These are phyloP conservation scores for Notocelia uddmanniana DNA, from an alignment of 2,888 invertebrate genomes.

Conservation along the genomic window DNA sequence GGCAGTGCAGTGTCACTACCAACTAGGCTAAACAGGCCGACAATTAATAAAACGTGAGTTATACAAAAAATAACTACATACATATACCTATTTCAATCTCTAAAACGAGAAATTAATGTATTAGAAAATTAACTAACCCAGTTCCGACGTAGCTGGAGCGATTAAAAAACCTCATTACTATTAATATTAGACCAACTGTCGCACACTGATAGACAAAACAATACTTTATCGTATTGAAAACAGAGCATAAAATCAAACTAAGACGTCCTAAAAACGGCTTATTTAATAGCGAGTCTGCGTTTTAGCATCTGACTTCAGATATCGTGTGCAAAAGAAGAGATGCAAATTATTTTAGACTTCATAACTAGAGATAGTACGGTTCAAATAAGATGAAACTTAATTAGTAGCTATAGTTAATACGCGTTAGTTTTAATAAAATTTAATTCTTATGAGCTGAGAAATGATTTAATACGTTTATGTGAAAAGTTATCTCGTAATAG, in stretches of 20 bases:
- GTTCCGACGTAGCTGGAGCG: not conserved
- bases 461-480: not conserved
- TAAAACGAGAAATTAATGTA: conserved; percentile 20
- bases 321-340: not conserved
- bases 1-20: too few species aligned
- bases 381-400: not conserved
- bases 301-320: not conserved
- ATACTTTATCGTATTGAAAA: not conserved
- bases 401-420: too few species aligned
- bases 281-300: not conserved
- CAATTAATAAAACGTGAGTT: not conserved
- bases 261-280: not conserved
- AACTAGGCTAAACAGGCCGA: too few species aligned
- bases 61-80: not conserved
- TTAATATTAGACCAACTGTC: not conserved
- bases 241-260: not conserved
- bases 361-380: not conserved
- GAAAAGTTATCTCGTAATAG: too few species aligned
- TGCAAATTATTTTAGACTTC: not conserved
- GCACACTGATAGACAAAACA: not conserved
- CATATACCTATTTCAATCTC: not conserved
- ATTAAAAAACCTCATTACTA: not conserved
- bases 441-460: not conserved
- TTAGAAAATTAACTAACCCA: conserved; percentile 38
- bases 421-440: too few species aligned